Evolutionary conservation across 2,797 vertebrate species (phyloP).

Genomic region (Acipenser transmontanus): DNA sequence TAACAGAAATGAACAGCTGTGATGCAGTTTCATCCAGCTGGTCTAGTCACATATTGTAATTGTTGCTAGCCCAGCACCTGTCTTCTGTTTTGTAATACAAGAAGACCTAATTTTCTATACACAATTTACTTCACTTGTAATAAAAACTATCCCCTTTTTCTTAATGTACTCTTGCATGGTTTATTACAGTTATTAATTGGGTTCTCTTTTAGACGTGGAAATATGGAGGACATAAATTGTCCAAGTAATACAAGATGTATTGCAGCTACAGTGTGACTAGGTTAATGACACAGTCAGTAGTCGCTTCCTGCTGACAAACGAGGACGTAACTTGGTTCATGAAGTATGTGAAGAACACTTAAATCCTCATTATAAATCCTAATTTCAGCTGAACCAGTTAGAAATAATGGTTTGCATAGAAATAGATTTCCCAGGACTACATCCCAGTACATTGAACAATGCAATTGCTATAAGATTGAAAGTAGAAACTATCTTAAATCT

Average conservation of each 20-base stretch:
- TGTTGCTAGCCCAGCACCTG: not conserved
- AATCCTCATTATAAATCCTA: constrained; percentile 11
- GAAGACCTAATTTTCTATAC: constrained; percentile 4
- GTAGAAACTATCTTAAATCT: no score
- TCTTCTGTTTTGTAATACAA: not conserved
- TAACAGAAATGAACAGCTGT: constrained; percentile 4
- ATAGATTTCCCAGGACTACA: no score
- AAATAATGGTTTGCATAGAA: constrained; percentile 4
- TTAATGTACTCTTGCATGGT: constrained; percentile 4
- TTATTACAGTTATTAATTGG: constrained; percentile 4
- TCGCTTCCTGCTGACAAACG: constrained; percentile 6
- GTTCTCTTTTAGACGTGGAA: constrained; percentile 6
- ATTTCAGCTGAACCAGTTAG: not conserved
- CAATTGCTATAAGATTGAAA: no score
- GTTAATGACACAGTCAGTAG: constrained; percentile 6
- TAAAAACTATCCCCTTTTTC: constrained; percentile 5
- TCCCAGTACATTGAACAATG: no score
- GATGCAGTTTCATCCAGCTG: not conserved
- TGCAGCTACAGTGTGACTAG: not conserved
- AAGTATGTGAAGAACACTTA: constrained; percentile 8
- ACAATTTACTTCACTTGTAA: constrained; percentile 1
- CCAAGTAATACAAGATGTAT: constrained; percentile 6
- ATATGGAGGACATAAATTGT: not conserved
- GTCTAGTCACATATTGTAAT: not conserved
- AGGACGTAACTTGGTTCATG: constrained; percentile 4